These are phyloP conservation scores for Vanessa tameamea DNA, from an alignment of 1,140 invertebrate genomes.

Conservation along the genomic window DNA sequence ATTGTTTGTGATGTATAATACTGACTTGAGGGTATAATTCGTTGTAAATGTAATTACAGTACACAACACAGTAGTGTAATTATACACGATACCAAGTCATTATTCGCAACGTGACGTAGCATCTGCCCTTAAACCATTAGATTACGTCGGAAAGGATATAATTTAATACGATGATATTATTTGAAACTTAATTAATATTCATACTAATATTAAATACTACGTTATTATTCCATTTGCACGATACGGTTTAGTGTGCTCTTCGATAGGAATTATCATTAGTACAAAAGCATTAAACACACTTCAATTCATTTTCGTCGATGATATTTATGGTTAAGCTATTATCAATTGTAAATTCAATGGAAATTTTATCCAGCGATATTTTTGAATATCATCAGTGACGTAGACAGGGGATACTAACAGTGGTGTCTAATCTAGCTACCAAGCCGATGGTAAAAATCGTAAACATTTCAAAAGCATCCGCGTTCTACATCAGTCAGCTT, in stretches of 20 bases:
- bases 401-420: constrained; percentile 26
- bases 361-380: constrained; percentile 11
- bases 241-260: background rate
- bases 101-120: constrained; percentile 1
- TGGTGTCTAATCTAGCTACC: constrained; percentile 29
- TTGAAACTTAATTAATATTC: constrained; percentile 23
- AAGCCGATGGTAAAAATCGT: constrained; percentile 42
- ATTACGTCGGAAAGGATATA: constrained; percentile 20
- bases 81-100: background rate
- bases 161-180: constrained; percentile 19
- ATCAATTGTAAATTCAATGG: background rate
- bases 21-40: constrained; percentile 3
- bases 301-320: too few relatives aligned
- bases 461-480: constrained; percentile 57
- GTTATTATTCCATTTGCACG: background rate
- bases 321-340: too few relatives aligned
- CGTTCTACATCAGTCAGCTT: constrained; percentile 55
- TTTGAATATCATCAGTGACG: background rate
- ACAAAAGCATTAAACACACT: too few relatives aligned
- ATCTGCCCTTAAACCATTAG: constrained; percentile 15
- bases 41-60: constrained; percentile 1
- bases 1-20: background rate
- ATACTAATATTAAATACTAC: background rate
- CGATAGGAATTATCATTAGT: background rate
- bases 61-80: background rate